Evolutionary conservation across 2,888 invertebrate species (phyloP), one percentile per base, ranked within the genome.

Genomic region (Cheilosia vernalis): DNA sequence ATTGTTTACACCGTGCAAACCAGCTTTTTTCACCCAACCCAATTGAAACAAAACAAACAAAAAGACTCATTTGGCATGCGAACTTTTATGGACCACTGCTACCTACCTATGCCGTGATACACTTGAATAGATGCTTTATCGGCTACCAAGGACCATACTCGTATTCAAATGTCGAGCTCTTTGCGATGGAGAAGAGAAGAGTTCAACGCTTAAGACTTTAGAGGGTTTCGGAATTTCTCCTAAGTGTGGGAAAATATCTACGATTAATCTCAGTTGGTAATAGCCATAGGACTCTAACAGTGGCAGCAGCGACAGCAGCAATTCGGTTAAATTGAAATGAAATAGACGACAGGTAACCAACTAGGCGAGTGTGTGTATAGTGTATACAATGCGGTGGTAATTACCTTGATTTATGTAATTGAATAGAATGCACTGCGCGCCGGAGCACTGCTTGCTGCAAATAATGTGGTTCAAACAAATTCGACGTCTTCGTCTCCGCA

Each of bases 381-480:
- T 79, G 56, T 84, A 24, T n/a, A 76, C 74, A 76, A 80, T 80
- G 70, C 51, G 61, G 66, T 44, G 76, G 85, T 80, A 85, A 85
- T 85, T 85, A 85, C 85, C 42, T 72, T 81, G 85, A 85, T 85
- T 85, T 85, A 85, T 81, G 76, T 81, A 85, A 85, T 77, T 76
- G 66, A 77, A 76, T 72, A 85, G 80, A 85, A 80, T 80, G 66
- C 80, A 61, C 53, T 40, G 15, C n/a, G 30, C 21, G 30, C 19
- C 56, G 37, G 47, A 55, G 47, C 61, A 49, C 30, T 61, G 63
- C 70, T 44, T 55, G 60, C 53, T 37, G 13, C 37, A 37, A 27
- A 69, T 66, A 70, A 70, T 70, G 37, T 66, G 76, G 76, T 47
- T 84, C 63, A 79, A 74, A 84, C 69, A 74, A 84, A 84, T 74